These are phyloP conservation scores for Lymantria monacha DNA, from an alignment of 2,888 invertebrate species.

Conservation along the genomic window DNA sequence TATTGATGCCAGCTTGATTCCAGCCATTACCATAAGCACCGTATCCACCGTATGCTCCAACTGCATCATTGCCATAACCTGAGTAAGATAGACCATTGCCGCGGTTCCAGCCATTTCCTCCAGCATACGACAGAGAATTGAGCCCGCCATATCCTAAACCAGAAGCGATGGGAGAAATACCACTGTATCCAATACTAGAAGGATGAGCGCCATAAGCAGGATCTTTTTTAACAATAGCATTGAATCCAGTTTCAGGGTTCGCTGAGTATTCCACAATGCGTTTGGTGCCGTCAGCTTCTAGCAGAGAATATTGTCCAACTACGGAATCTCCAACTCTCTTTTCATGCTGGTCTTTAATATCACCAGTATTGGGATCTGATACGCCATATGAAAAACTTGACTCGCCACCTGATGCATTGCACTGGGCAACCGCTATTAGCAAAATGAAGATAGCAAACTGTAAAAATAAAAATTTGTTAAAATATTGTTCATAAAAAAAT, in stretches of 20 bases:
- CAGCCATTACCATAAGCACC: conserved; percentile 7
- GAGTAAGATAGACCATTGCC: background rate
- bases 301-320: conserved; percentile 75
- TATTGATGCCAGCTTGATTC: background rate
- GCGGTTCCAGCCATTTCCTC: background rate
- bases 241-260: conserved; percentile 79
- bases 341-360: conserved; percentile 83
- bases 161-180: conserved; percentile 2
- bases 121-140: background rate
- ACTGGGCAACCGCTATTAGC: conserved; percentile 68
- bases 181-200: conserved; percentile 51
- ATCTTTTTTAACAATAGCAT: conserved; percentile 79
- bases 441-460: conserved; percentile 73
- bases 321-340: conserved; percentile 85
- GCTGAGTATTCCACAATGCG: conserved; percentile 84
- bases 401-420: conserved; percentile 66
- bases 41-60: background rate
- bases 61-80: background rate
- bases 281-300: conserved; percentile 84
- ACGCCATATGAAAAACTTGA: conserved; percentile 75
- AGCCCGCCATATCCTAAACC: background rate
- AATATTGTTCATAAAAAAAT: too few relatives aligned
- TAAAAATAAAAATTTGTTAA: conserved; percentile 21
- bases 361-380: conserved; percentile 74
- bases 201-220: conserved; percentile 46